phyloP scores from a whole-genome alignment of 1,140 invertebrate genomes.

The Papilio dardanus region DNA sequence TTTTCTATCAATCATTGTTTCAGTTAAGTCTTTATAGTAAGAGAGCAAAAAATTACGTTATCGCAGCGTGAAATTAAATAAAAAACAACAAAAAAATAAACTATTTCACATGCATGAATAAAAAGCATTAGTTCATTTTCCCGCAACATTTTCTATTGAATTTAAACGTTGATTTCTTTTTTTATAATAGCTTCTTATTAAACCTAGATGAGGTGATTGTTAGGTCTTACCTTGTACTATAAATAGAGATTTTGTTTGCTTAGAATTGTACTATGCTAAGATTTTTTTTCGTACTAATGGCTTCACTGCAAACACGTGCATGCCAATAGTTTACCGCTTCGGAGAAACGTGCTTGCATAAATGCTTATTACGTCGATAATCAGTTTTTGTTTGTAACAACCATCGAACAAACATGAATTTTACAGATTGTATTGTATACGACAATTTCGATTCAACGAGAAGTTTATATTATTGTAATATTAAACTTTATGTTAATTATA shows the following conservation, averaged over 20 bases:
- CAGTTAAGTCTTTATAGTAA: background rate
- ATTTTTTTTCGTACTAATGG: slow-evolving; percentile 14
- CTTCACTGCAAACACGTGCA: slow-evolving; percentile 23
- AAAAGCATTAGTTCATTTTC: background rate
- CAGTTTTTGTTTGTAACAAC: slow-evolving; percentile 19
- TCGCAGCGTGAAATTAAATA: background rate
- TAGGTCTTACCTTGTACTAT: slow-evolving; percentile 19
- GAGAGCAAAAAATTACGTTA: background rate
- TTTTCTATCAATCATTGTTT: background rate
- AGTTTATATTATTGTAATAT: no score
- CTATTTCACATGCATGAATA: background rate
- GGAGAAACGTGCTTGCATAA: slow-evolving; percentile 30
- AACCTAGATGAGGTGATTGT: slow-evolving; percentile 11
- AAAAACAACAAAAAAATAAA: background rate
- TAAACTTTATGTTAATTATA: no score
- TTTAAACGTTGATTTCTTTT: background rate
- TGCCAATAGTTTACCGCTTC: slow-evolving; percentile 32
- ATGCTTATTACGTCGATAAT: slow-evolving; percentile 25
- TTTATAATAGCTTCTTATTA: background rate
- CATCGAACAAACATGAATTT: background rate
- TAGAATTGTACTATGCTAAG: background rate
- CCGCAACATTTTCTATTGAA: background rate
- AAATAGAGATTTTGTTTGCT: slow-evolving; percentile 2
- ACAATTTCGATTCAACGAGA: background rate
- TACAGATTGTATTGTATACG: background rate